phyloP scores from a whole-genome alignment of 92 coral and sea anemone species.

The Umimayanthus chanpuru region DNA sequence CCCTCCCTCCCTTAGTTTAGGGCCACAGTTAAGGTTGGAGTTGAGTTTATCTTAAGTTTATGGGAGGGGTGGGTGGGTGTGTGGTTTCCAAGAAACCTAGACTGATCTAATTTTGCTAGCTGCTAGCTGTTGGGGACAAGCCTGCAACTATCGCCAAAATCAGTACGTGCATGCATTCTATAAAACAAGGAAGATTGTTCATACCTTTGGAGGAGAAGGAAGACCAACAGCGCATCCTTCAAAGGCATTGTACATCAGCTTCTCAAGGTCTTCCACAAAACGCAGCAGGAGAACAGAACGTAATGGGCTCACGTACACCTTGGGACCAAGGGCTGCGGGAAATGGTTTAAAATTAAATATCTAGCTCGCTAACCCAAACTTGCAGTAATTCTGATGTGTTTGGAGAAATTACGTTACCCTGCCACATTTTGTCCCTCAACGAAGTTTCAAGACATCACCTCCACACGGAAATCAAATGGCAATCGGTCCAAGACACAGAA shows the following conservation, averaged over 20 bases:
- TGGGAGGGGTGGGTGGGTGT: no score
- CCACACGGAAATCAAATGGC: no score
- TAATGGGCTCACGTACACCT: slow-evolving; percentile 74
- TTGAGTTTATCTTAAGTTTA: no score
- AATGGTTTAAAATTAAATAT: not conserved
- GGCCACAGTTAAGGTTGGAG: no score
- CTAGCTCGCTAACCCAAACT: not conserved
- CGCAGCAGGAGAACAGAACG: slow-evolving; percentile 84
- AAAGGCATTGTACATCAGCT: slow-evolving; percentile 96
- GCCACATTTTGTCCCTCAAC: no score
- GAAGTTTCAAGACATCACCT: no score
- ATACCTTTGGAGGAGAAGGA: slow-evolving; percentile 97
- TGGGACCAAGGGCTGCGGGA: slow-evolving; percentile 62
- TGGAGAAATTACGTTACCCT: no score
- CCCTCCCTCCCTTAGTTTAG: no score
- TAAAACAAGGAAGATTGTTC: not conserved
- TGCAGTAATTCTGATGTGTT: not conserved
- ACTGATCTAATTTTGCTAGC: no score
- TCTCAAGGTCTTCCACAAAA: slow-evolving; percentile 93
- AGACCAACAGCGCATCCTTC: slow-evolving; percentile 96
- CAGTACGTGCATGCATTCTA: not conserved
- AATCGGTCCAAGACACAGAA: no score
- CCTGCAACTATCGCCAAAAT: not conserved
- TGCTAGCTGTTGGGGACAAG: no score
- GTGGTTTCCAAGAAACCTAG: no score